Conservation (phyloP, 2,888 invertebrate species). For the Marasmarcha lunaedactyla region DNA sequence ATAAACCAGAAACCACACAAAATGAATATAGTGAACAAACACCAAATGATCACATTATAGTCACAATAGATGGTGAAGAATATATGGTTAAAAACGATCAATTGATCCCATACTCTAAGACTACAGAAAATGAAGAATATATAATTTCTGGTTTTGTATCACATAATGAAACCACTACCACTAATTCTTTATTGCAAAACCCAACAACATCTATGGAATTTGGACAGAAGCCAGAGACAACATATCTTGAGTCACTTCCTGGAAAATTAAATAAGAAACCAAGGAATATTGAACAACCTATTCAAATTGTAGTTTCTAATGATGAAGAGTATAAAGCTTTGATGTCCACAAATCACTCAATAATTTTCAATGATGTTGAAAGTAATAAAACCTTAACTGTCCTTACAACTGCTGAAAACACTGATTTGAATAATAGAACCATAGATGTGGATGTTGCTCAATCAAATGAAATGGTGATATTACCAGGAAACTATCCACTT, state of each 20-base stretch:
- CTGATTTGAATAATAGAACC: constrained; percentile 29
- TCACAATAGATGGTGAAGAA: constrained; percentile 72
- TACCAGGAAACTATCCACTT: constrained; percentile 70
- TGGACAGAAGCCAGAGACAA: constrained; percentile 18
- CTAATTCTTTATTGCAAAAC: constrained; percentile 18
- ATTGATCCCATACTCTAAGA: constrained; percentile 20
- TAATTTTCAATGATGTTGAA: constrained; percentile 50
- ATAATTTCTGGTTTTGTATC: constrained; percentile 29
- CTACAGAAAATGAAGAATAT: constrained; percentile 24
- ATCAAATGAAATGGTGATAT: constrained; percentile 73
- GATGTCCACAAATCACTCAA: constrained; percentile 51
- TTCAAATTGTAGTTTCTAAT: constrained; percentile 62
- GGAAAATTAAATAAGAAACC: constrained; percentile 35
- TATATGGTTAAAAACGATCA: constrained; percentile 60
- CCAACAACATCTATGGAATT: constrained; percentile 37
- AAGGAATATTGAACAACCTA: constrained; percentile 38
- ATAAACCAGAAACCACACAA: constrained; percentile 10
- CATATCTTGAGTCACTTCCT: constrained; percentile 17
- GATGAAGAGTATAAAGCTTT: constrained; percentile 62
- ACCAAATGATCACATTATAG: constrained; percentile 33
- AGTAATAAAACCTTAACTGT: constrained; percentile 49
- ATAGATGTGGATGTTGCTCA: constrained; percentile 62
- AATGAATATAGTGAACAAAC: constrained; percentile 29
- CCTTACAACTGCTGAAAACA: constrained; percentile 34
- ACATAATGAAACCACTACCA: constrained; percentile 27